These are phyloP conservation scores for Zaprionus nigranus DNA, from an alignment of 1,140 invertebrate species.

Conservation along the genomic window DNA sequence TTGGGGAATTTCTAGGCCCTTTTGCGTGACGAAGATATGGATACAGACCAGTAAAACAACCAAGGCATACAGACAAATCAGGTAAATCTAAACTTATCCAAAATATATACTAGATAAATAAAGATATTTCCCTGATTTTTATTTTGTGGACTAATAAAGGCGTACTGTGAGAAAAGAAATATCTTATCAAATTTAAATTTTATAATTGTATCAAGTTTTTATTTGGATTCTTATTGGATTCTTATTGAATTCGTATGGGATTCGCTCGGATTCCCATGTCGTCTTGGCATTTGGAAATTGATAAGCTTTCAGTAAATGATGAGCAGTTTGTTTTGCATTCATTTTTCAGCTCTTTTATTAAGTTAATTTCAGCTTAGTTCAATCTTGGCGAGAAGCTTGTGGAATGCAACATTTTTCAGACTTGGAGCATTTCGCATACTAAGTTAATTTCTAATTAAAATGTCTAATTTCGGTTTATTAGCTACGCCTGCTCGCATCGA, in stretches of 20 bases:
- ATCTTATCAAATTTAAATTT: too few species aligned
- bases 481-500: slow-evolving; percentile 29
- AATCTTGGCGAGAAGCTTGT: slow-evolving; percentile 56
- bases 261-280: too few species aligned
- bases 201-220: too few species aligned
- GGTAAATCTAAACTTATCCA: too few species aligned
- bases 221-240: not conserved
- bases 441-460: slow-evolving; percentile 62
- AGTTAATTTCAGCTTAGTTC: slow-evolving; percentile 55
- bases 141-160: too few species aligned
- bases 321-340: slow-evolving; percentile 19
- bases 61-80: too few species aligned
- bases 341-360: slow-evolving; percentile 31
- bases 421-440: slow-evolving; percentile 42
- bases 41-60: too few species aligned
- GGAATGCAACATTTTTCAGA: slow-evolving; percentile 70
- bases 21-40: not conserved
- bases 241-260: too few species aligned
- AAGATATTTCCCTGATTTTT: too few species aligned
- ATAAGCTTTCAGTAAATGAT: not conserved
- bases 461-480: slow-evolving; percentile 49
- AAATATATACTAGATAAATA: too few species aligned
- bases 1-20: not conserved
- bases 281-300: too few species aligned
- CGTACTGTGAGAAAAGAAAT: too few species aligned